These are phyloP conservation scores for Stichopus chloronotus DNA, from an alignment of 35 echinoderm and acorn worm species.

Conservation along the genomic window DNA sequence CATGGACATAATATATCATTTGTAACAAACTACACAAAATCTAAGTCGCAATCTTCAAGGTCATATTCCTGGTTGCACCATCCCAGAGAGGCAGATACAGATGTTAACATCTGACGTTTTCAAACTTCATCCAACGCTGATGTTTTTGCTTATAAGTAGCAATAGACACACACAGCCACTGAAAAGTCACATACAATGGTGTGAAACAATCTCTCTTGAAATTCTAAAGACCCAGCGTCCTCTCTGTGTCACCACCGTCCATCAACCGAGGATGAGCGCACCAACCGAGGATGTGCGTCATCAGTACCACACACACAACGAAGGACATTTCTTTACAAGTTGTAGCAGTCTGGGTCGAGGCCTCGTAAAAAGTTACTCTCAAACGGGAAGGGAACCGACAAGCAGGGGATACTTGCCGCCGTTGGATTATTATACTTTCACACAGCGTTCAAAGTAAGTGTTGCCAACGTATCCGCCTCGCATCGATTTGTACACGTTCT, in stretches of 20 bases:
- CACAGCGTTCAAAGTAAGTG: conserved; percentile 97
- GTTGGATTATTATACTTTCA: conserved; percentile 77
- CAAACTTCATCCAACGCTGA: too few relatives aligned
- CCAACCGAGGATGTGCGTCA: too few relatives aligned
- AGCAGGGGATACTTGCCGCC: not conserved
- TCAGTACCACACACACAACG: not conserved
- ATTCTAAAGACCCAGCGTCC: too few relatives aligned
- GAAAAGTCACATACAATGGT: not conserved
- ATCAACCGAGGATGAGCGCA: not conserved
- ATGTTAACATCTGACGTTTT: too few relatives aligned
- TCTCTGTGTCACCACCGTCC: not conserved
- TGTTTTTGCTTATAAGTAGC: too few relatives aligned
- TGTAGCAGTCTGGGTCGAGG: not conserved
- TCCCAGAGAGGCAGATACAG: too few relatives aligned
- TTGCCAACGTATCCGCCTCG: conserved; percentile 91
- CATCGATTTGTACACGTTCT: conserved; percentile 95
- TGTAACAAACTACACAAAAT: too few relatives aligned
- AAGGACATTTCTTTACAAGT: conserved; percentile 7
- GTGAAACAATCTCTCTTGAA: too few relatives aligned
- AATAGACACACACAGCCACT: too few relatives aligned
- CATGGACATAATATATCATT: too few relatives aligned
- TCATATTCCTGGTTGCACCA: too few relatives aligned
- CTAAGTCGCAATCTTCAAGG: too few relatives aligned
- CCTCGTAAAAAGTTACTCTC: conserved; percentile 14
- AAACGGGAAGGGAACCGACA: conserved; percentile 23